Base-by-base conservation (phyloP, 2,797 vertebrate genomes). In the Huso huso region DNA sequence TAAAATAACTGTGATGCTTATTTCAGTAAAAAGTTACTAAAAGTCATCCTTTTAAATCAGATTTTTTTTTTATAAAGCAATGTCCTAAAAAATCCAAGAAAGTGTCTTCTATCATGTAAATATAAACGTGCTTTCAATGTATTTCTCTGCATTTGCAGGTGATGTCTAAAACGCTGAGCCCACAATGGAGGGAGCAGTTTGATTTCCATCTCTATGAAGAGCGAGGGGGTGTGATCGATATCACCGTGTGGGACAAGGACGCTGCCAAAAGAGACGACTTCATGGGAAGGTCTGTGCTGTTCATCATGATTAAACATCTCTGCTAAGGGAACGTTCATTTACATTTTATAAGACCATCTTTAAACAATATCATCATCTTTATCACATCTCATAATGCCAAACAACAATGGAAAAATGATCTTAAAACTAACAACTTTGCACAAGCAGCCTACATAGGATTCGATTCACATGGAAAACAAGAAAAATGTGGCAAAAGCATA, bases 181-280 rank as follows among this genome's bases (percentile, higher is more conserved):
- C 96, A 68, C 94, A 95, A 77, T 99, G 96, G 96, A 91, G 94
- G 61, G 95, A 98, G 73, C 95, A 99, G 81, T 98, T 99, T 90
- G 95, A 98, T 83, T 97, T 99, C 81, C 94, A 98, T 84, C 79
- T 97, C 71, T 96, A 95, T 74, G 94, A 99, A 12, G 95, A 99
- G 79, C 88, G 86, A 74, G 94, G 94, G 15, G 95, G 94, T 69
- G 86, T 87, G 66, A 86, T 99, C 70, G 94, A 98, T 83, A 93
- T 97, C 70, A 95, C 94, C 1, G 90, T 96, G 13, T 99, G 96
- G 96, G 95, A 98, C 84, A 98, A 90, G 88, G 95, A 98, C 55
- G 88, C 91, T 68, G 94, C 93, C 67, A 97, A 97, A 83, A 96
- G 83, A 71, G 96, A 99, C 70, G 96, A 99, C 86, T 99, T 97